Evolutionary conservation across 1,140 invertebrate species (phyloP).

Genomic region (Steinernema khuongi): DNA sequence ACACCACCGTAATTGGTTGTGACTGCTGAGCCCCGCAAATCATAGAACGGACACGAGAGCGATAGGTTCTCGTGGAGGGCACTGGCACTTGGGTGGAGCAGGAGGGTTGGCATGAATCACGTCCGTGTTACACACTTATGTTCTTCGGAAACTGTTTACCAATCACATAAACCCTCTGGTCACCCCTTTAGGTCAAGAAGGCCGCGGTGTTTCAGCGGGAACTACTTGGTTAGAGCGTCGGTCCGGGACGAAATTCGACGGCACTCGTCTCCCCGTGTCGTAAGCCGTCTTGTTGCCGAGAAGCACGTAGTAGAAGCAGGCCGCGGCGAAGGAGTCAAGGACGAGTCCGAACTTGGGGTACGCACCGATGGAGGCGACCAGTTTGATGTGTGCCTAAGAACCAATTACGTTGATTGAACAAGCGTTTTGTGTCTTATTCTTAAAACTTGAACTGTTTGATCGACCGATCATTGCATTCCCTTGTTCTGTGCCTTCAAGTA

Average conservation of each 20-base stretch:
- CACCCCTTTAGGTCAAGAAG: not conserved
- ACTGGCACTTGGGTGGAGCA: no score
- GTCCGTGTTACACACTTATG: no score
- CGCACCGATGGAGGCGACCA: not conserved
- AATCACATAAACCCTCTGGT: no score
- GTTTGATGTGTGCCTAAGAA: not conserved
- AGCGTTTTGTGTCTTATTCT: no score
- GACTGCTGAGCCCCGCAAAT: no score
- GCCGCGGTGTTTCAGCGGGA: not conserved
- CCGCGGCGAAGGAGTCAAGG: not conserved
- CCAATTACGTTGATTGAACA: no score
- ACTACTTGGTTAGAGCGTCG: not conserved
- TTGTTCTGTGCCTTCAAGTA: not conserved
- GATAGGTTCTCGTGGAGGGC: no score
- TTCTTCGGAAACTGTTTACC: no score
- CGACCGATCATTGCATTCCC: not conserved
- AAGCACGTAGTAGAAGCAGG: not conserved
- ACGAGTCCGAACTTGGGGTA: not conserved
- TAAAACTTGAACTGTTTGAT: not conserved
- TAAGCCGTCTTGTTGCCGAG: not conserved
- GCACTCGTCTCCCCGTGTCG: not conserved
- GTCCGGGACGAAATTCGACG: not conserved
- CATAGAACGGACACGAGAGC: no score
- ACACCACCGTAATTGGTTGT: no score
- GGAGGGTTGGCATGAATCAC: no score